Evolutionary conservation across 2,797 vertebrate genomes (phyloP).

Genomic region (Gymnothorax javanicus): DNA sequence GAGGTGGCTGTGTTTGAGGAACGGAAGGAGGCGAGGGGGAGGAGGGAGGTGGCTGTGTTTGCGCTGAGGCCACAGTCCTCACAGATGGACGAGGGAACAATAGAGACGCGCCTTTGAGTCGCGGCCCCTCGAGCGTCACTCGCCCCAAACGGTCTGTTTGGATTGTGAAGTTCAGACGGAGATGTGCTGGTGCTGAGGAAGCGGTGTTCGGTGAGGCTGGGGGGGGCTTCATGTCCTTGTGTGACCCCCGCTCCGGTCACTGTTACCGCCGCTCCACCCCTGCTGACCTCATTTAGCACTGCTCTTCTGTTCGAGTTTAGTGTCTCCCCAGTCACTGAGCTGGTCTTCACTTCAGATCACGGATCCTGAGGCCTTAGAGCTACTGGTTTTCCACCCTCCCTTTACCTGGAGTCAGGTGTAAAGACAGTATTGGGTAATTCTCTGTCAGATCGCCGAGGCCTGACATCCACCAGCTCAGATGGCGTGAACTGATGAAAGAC

Average conservation of each 20-base stretch:
- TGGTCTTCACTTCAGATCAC: too few relatives aligned
- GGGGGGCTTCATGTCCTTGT: neutral
- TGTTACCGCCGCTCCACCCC: neutral
- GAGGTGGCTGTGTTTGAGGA: neutral
- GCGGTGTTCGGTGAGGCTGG: neutral
- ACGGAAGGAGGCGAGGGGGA: neutral
- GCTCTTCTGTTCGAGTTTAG: neutral
- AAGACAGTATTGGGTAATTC: too few relatives aligned
- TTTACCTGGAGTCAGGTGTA: too few relatives aligned
- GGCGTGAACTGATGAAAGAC: too few relatives aligned
- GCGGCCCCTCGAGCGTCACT: neutral
- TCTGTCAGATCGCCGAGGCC: too few relatives aligned
- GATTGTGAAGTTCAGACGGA: slow-evolving; percentile 1
- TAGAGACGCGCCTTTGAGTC: neutral
- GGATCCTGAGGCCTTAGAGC: too few relatives aligned
- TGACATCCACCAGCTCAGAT: too few relatives aligned
- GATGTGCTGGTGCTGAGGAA: neutral
- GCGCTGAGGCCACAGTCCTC: neutral
- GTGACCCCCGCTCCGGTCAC: neutral
- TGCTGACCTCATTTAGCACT: neutral
- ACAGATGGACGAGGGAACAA: neutral
- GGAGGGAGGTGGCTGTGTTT: neutral
- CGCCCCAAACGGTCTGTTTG: neutral
- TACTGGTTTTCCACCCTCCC: too few relatives aligned
- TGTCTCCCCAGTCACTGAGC: too few relatives aligned